Conservation (phyloP, 2,797 vertebrate genomes). For the Gallinago stenura region DNA sequence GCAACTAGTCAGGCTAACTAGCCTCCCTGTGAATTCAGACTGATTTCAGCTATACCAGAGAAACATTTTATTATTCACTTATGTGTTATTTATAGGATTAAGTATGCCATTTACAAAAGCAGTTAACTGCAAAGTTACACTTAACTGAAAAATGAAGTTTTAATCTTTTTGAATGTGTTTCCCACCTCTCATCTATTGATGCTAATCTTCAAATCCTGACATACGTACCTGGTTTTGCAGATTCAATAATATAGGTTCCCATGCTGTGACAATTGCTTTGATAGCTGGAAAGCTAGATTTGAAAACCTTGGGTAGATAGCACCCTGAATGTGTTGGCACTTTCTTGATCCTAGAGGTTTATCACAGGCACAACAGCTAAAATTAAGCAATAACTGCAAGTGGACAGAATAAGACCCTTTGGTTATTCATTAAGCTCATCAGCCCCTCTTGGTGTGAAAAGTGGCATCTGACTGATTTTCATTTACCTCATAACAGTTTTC, state of each 20-base stretch:
- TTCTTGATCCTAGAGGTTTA: background rate
- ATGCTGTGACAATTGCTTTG: background rate
- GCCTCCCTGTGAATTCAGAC: background rate
- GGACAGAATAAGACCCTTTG: background rate
- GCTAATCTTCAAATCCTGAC: background rate
- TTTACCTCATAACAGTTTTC: background rate
- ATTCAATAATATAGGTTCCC: background rate
- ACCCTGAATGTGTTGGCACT: background rate
- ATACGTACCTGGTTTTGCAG: background rate
- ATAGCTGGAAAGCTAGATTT: background rate
- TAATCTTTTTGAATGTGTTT: background rate
- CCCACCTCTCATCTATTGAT: background rate
- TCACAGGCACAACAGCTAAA: background rate
- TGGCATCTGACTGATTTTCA: background rate
- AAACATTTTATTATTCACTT: background rate
- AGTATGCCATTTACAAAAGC: background rate
- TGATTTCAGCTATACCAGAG: background rate
- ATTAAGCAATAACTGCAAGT: background rate
- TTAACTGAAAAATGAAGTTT: background rate
- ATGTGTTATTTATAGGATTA: background rate
- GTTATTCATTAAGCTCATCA: background rate
- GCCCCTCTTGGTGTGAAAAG: background rate
- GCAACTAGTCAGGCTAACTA: background rate
- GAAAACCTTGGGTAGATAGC: background rate
- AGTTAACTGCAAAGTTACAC: background rate